Conservation (phyloP, 2,888 invertebrate genomes). For the Cantharis rustica region DNA sequence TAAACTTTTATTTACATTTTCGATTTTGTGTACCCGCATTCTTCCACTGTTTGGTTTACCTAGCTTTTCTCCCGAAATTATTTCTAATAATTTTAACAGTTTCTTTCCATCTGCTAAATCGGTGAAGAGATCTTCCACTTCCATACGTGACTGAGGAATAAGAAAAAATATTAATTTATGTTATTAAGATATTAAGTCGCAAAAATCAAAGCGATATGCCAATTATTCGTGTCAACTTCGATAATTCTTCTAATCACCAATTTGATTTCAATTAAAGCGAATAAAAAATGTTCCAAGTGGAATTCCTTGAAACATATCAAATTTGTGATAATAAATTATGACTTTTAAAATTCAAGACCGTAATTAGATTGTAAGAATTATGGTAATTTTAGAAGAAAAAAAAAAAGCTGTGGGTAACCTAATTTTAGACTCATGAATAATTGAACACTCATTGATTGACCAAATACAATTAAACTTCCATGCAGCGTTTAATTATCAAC, state of each 20-base stretch:
- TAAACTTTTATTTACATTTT: constrained; percentile 97
- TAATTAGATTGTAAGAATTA: neutral
- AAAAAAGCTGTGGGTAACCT: neutral
- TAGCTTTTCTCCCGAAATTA: constrained; percentile 97
- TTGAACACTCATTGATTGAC: neutral
- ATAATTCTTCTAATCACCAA: neutral
- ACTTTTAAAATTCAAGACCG: neutral
- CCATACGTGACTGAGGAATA: constrained; percentile 85
- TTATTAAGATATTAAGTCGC: no score
- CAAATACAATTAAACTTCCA: neutral
- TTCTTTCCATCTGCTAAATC: constrained; percentile 96
- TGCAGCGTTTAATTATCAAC: neutral
- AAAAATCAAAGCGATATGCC: neutral
- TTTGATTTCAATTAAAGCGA: neutral
- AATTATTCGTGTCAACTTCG: neutral
- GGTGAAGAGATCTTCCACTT: constrained; percentile 95
- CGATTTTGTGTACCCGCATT: constrained; percentile 98
- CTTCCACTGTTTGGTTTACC: constrained; percentile 95
- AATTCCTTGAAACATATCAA: neutral
- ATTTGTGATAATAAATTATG: neutral
- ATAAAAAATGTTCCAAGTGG: neutral
- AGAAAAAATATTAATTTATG: no score
- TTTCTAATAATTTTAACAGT: constrained; percentile 91
- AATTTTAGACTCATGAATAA: constrained; percentile 1
- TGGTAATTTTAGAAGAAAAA: neutral